Conservation (phyloP, 2,113 vertebrate genomes). For the Ia io region DNA sequence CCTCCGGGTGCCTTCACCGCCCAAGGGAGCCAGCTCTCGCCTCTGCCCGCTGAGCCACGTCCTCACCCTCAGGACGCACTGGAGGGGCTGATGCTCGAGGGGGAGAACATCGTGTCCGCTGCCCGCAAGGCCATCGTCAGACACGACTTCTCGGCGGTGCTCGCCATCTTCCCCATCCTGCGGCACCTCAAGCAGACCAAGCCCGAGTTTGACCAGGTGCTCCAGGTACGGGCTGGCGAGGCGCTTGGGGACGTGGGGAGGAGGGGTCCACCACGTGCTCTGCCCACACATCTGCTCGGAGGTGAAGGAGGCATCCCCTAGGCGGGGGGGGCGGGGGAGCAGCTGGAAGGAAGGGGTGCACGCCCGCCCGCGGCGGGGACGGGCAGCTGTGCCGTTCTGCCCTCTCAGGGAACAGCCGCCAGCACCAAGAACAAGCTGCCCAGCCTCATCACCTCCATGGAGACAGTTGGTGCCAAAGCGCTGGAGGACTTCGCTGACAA, state of each 20-base stretch:
- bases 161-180: constrained; percentile 97
- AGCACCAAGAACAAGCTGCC: constrained; percentile 99
- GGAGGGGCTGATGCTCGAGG: constrained; percentile 96
- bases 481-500: constrained; percentile 98
- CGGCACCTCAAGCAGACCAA: constrained; percentile 96
- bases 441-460: constrained; percentile 96
- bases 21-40: background rate
- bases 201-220: constrained; percentile 94
- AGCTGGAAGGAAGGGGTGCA: background rate
- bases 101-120: constrained; percentile 94
- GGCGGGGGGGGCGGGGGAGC: background rate
- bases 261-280: background rate
- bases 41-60: background rate
- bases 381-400: accelerated
- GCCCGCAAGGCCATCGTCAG: constrained; percentile 93
- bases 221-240: constrained; percentile 86
- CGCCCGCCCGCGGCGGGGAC: accelerated
- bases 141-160: constrained; percentile 95
- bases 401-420: constrained; percentile 92
- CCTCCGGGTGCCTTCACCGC: accelerated
- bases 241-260: accelerated
- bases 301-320: background rate
- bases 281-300: background rate
- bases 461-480: constrained; percentile 95
- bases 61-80: constrained; percentile 89